A percentile compares a stretch with the other conserved stretches of the same genome.
phyloP scores from a whole-genome alignment of 2,888 invertebrate genomes.

The Nineta flava region DNA sequence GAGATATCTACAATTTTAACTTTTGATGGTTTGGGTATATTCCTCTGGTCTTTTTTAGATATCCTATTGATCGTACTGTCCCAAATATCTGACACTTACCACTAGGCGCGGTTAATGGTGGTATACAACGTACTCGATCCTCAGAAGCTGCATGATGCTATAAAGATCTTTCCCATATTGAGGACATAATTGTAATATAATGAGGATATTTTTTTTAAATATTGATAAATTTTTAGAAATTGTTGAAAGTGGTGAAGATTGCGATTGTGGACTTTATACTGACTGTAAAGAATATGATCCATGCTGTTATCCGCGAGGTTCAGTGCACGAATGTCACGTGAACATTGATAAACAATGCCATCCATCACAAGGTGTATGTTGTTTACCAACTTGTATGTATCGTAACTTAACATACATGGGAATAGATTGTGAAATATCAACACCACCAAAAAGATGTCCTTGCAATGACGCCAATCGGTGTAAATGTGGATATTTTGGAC shows the following conservation, averaged over 20 bases:
- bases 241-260: slow-evolving; percentile 51
- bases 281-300: slow-evolving; percentile 31
- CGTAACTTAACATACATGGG: slow-evolving; percentile 26
- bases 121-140: too few relatives aligned
- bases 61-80: too few relatives aligned
- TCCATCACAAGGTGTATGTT: slow-evolving; percentile 38
- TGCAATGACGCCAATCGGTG: slow-evolving; percentile 23
- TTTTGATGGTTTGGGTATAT: too few relatives aligned
- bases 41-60: too few relatives aligned
- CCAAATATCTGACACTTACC: too few relatives aligned
- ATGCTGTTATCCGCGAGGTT: slow-evolving; percentile 34
- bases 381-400: slow-evolving; percentile 27
- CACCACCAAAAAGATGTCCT: slow-evolving; percentile 22
- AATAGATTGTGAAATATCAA: slow-evolving; percentile 24
- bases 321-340: slow-evolving; percentile 31
- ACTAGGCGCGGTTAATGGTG: too few relatives aligned
- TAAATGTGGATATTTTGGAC: slow-evolving; percentile 31
- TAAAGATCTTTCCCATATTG: too few relatives aligned
- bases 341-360: slow-evolving; percentile 31
- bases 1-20: too few relatives aligned
- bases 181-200: too few relatives aligned
- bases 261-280: slow-evolving; percentile 46
- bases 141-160: too few relatives aligned
- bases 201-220: too few relatives aligned
- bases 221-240: slow-evolving; percentile 38